Percentiles rank a stretch among this genome's conserved stretches.
These are phyloP conservation scores for Phyto melanocephala DNA, from an alignment of 2,888 invertebrate species.

Conservation along the genomic window DNA sequence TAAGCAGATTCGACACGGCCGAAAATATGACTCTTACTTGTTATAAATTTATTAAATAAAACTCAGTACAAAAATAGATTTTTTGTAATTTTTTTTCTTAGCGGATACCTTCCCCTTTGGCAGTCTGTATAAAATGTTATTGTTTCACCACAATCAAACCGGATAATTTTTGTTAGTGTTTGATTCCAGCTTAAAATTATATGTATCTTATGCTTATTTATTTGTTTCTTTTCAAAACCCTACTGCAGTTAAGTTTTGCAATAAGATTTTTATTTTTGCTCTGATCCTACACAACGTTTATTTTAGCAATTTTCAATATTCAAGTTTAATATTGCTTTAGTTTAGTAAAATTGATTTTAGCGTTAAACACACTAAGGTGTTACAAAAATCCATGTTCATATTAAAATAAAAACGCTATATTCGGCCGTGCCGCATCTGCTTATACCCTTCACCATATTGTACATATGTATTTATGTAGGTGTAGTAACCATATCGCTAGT, in stretches of 20 bases:
- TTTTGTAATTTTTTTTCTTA: background rate
- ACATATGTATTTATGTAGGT: background rate
- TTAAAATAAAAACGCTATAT: too few species aligned
- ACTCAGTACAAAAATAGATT: too few species aligned
- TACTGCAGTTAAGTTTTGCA: background rate
- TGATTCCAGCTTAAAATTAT: conserved; percentile 37
- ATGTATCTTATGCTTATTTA: background rate
- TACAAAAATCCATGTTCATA: conserved; percentile 35
- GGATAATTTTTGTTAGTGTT: background rate
- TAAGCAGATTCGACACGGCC: too few species aligned
- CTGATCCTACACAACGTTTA: background rate
- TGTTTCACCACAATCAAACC: conserved; percentile 22
- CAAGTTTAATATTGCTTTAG: conserved; percentile 45
- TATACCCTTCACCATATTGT: too few species aligned
- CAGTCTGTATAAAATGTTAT: background rate
- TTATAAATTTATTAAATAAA: too few species aligned
- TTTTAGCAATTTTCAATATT: conserved; percentile 7
- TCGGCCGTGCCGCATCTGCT: too few species aligned
- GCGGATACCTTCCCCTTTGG: background rate
- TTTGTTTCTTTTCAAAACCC: background rate
- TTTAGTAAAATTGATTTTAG: background rate
- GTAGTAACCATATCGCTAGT: background rate
- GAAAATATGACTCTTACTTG: too few species aligned
- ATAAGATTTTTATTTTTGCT: background rate
- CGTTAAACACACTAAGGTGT: conserved; percentile 7